Percentiles rank a stretch among this genome's conserved stretches.
These are phyloP conservation scores for Pogoniulus pusillus DNA, from an alignment of 2,797 vertebrate species.

Conservation along the genomic window DNA sequence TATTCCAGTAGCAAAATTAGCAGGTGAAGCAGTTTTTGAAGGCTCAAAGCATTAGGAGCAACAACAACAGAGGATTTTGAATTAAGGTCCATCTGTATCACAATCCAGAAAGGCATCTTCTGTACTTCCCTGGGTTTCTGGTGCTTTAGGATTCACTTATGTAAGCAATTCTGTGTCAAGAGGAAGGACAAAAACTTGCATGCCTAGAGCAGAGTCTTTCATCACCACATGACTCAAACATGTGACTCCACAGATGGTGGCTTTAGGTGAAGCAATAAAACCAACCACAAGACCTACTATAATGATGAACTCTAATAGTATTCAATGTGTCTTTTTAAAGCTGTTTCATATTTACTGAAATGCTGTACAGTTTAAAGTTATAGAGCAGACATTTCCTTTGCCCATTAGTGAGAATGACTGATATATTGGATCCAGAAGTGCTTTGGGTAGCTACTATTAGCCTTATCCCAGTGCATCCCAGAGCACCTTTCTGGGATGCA, in stretches of 20 bases:
- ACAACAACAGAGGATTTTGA: neutral
- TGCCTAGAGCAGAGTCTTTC: neutral
- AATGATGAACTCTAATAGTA: neutral
- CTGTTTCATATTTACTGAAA: neutral
- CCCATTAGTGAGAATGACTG: neutral
- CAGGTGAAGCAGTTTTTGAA: neutral
- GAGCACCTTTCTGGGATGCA: neutral
- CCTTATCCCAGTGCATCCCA: neutral
- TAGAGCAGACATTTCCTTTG: neutral
- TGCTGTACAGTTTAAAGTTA: neutral
- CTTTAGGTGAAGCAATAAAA: slow-evolving; percentile 3
- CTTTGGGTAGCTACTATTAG: neutral
- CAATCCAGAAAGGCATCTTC: neutral
- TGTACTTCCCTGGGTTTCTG: neutral
- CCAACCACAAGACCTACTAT: neutral
- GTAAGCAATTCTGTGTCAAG: neutral
- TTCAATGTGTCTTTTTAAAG: neutral
- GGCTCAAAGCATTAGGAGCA: neutral
- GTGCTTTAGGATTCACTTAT: neutral
- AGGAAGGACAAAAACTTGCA: slow-evolving; percentile 20
- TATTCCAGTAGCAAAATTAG: neutral
- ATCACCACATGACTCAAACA: neutral
- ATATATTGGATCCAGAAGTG: neutral
- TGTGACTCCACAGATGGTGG: neutral
- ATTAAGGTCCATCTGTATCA: neutral